Percentiles rank a stretch among this genome's conserved stretches.
Conservation (phyloP, 2,797 vertebrate species). For the Phoxinus dragarum region DNA sequence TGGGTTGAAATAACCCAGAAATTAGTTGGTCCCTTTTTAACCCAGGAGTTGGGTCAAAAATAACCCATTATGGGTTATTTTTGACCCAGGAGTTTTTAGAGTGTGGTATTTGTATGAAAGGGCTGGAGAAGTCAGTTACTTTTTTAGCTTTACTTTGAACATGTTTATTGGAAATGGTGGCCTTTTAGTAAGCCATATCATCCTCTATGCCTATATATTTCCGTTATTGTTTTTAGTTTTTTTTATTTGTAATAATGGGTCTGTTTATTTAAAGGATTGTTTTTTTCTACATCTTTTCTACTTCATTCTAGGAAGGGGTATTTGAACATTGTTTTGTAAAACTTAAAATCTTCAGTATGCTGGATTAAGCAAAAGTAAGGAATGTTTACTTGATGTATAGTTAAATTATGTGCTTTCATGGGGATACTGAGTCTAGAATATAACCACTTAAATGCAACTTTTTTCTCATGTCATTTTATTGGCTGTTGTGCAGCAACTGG, state of each 20-base stretch:
- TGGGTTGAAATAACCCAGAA: no score
- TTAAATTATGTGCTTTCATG: slow-evolving; percentile 29
- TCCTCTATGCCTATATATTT: slow-evolving; percentile 27
- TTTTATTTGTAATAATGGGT: slow-evolving; percentile 21
- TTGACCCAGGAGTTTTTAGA: no score
- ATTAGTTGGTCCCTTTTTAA: no score
- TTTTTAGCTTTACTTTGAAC: slow-evolving; percentile 29
- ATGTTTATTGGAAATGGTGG: background rate
- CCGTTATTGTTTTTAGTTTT: slow-evolving; percentile 10
- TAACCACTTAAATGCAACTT: slow-evolving; percentile 50
- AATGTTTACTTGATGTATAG: slow-evolving; percentile 26
- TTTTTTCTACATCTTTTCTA: slow-evolving; percentile 35
- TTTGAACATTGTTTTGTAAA: slow-evolving; percentile 19
- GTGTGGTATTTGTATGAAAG: slow-evolving; percentile 40
- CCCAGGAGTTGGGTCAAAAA: no score
- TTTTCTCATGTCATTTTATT: slow-evolving; percentile 63
- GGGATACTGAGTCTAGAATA: slow-evolving; percentile 47
- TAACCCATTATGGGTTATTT: no score
- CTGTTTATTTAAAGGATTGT: slow-evolving; percentile 21
- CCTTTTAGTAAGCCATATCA: slow-evolving; percentile 27
- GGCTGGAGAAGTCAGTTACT: background rate
- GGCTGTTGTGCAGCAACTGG: slow-evolving; percentile 70
- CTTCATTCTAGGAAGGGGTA: slow-evolving; percentile 14
- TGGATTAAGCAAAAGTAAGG: slow-evolving; percentile 15
- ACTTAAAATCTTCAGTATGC: background rate